Percentiles rank a stretch among this genome's conserved stretches.
These are phyloP conservation scores for Anticlea derivata DNA, from an alignment of 2,888 invertebrate species.

Conservation along the genomic window DNA sequence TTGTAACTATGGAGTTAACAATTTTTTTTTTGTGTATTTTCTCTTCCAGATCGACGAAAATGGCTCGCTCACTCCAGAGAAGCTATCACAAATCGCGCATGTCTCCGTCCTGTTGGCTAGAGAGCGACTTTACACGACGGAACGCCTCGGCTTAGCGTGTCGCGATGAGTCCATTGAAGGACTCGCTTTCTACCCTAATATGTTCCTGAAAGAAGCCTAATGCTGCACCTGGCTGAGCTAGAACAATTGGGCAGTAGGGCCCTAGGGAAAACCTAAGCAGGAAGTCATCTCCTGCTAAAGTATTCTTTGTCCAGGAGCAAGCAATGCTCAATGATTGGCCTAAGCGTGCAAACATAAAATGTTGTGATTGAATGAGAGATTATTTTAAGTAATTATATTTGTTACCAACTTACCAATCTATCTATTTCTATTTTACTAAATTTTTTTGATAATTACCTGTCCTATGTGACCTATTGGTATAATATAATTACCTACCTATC, in stretches of 20 bases:
- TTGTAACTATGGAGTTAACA: no score
- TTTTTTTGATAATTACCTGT: no score
- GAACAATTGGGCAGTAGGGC: no score
- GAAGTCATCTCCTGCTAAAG: no score
- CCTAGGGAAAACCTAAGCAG: no score
- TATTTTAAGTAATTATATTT: conserved; percentile 29
- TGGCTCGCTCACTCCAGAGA: conserved; percentile 92
- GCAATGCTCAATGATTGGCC: background rate
- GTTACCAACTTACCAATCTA: conserved; percentile 4
- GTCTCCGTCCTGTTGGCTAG: conserved; percentile 95
- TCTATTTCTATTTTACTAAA: no score
- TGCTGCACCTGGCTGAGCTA: no score
- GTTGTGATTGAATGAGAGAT: conserved; percentile 30
- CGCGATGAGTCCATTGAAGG: conserved; percentile 98
- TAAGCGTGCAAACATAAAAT: background rate
- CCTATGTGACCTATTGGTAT: no score
- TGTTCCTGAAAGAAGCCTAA: conserved; percentile 85
- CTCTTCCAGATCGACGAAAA: conserved; percentile 85
- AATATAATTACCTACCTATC: no score
- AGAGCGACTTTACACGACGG: conserved; percentile 94
- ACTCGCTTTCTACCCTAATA: conserved; percentile 96
- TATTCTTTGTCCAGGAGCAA: no score
- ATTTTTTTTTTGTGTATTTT: background rate
- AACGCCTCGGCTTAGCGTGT: conserved; percentile 93
- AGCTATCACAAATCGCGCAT: conserved; percentile 91